Conservation (phyloP, 2,797 vertebrate species). For the Xenentodon cancila region DNA sequence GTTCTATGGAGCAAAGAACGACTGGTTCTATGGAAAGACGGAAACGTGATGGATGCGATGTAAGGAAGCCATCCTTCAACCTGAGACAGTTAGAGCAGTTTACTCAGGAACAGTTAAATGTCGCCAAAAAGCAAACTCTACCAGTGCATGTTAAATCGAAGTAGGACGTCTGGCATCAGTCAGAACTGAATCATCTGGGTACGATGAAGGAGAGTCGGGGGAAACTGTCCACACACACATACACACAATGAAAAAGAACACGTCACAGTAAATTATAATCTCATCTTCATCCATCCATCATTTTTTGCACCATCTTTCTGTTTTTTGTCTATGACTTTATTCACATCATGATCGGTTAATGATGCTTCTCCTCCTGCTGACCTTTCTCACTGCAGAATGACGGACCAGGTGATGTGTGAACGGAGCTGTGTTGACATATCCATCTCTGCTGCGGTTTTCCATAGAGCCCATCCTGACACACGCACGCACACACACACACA, state of each 20-base stretch:
- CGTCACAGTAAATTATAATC: slow-evolving; percentile 26
- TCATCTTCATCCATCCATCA: slow-evolving; percentile 44
- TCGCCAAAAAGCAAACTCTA: too few species aligned
- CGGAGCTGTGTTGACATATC: slow-evolving; percentile 14
- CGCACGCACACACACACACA: background rate
- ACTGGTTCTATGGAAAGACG: too few species aligned
- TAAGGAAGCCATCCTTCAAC: too few species aligned
- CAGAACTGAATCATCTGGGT: background rate
- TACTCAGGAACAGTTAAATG: too few species aligned
- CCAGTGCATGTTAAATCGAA: too few species aligned
- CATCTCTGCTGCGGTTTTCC: slow-evolving; percentile 1
- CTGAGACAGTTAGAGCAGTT: too few species aligned
- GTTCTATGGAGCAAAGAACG: too few species aligned
- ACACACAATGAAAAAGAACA: background rate
- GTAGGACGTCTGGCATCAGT: background rate
- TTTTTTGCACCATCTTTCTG: slow-evolving; percentile 3
- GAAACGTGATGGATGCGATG: too few species aligned
- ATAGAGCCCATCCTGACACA: background rate
- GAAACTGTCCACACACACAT: background rate
- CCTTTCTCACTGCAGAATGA: slow-evolving; percentile 40
- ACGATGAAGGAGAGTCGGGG: slow-evolving; percentile 3
- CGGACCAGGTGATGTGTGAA: slow-evolving; percentile 24
- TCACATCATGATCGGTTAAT: slow-evolving; percentile 37
- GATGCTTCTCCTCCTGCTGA: slow-evolving; percentile 44
- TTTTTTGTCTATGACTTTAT: slow-evolving; percentile 30